Evolutionary conservation across 2,888 invertebrate species (phyloP).

Genomic region (Periphyllus acericola): DNA sequence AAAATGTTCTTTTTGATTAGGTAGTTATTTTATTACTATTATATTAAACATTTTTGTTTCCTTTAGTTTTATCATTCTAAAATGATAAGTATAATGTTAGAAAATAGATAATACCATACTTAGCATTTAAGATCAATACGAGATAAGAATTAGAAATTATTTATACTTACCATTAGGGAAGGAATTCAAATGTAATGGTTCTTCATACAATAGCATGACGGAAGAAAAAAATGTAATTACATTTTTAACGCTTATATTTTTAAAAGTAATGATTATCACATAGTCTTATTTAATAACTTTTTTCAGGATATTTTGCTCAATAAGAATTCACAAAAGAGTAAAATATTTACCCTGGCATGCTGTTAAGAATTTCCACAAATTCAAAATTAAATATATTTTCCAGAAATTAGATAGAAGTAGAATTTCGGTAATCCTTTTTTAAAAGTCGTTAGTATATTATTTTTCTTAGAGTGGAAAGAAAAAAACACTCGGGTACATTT

Average conservation of each 20-base stretch:
- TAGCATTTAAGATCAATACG: no score
- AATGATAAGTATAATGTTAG: no score
- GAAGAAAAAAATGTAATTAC: neutral
- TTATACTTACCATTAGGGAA: no score
- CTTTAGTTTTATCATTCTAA: no score
- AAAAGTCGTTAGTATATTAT: no score
- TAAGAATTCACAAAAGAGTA: neutral
- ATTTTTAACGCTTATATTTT: neutral
- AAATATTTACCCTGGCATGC: neutral
- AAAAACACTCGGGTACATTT: no score
- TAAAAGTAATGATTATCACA: neutral
- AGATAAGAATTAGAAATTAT: no score
- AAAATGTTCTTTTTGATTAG: neutral
- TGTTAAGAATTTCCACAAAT: neutral
- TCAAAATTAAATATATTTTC: neutral
- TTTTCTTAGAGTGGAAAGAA: no score
- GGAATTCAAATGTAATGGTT: no score
- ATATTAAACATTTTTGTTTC: no score
- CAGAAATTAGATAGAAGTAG: neutral
- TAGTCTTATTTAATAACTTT: conserved; percentile 20
- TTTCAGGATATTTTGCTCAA: neutral
- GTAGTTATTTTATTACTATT: no score
- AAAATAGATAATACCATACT: no score
- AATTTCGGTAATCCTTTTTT: neutral
- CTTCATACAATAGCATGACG: neutral